Base-by-base conservation (phyloP, 2,888 invertebrate genomes). In the Oligia strigilis region DNA sequence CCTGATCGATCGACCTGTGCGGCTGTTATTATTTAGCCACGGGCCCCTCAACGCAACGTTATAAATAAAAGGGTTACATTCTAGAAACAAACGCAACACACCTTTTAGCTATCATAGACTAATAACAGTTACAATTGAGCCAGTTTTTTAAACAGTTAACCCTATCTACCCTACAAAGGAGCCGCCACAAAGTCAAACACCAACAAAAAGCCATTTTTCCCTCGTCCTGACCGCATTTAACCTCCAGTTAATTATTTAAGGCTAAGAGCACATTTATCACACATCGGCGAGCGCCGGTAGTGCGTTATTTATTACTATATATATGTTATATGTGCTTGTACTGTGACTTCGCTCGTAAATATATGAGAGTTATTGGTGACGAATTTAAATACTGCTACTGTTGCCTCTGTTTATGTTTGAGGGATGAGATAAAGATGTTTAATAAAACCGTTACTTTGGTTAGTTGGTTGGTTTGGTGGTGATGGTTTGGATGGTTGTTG, bases 171-270 rank as follows among this genome's bases (percentile, higher is more conserved):
- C 14, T 13, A 73, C 87, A 84, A 84, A 84, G 85, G 62, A 66
- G 52, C 84, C 84, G 88, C 74, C 65, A 70, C 49, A 36, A 80
- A 84, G 60, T 84, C 2, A 66, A 69, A 80, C 36, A 84, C 66
- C 52, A 66, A 84, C 29, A 88, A 88, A 85, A 88, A 81, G 13
- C 75, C 60, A 43, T 82, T 81, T 87, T 82, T 72, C 70, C 84
- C 49, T 60, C 73, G 72, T 36, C 49, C 77, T 89, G 86, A 84
- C 88, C 90, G 88, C 89, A n/a, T 83, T 80, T 90, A 88, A 90
- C 89, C 89, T 73, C 74, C n/a, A 69, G 77, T 85, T 89, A 90
- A 89, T 89, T 90, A 89, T 89, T 89, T 80, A 89, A 87, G 19
- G 67, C 81, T 83, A 80, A 82, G 82, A 82, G 75, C 67, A 81